Evolutionary conservation across 2,113 vertebrate genomes (phyloP), one percentile per base, ranked within the genome.

Genomic region (Trichechus manatus): DNA sequence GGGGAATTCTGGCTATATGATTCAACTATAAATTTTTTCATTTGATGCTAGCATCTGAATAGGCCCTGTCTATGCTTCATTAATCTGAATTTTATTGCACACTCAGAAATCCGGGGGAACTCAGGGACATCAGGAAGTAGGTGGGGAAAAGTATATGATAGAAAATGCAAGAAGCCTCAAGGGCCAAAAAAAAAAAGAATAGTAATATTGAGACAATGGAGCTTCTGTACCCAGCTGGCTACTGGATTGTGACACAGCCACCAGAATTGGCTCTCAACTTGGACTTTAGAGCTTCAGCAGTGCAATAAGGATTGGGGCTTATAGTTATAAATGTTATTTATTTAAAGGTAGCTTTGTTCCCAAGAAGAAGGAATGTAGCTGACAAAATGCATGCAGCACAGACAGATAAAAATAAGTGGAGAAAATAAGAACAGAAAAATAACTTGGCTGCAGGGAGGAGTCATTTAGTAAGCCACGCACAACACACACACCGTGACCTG

Each of bases 91-190:
- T 79, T 96, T 93, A 82, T 59, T 75, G 9, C 27, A 72, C 85
- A 61, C n/a, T 87, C 50, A 56, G 39, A 90, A 88, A 89, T 79
- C 68, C 83, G 44, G 29, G 72, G 88, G 25, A 86, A 96, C 83
- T 96, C 82, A 64, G 17, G 22, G 36, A 39, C 56, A 27, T 33
- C 74, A 87, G 47, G 47, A 93, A 86, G 31, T 80, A 7, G 36
- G 0, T 19, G 33, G 94, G 89, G 15, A 80, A 88, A 25, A 63
- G 61, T 75, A 23, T 70, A 27, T 50, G 1, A 42, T 0, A 83
- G 0, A 88, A 97, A 91, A 42, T 72, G 8, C 1, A 68, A 50
- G 44, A 42, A 53, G 22, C 42, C 27, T 44, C 42, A 5, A 89
- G 9, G n/a, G 10, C 1, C 33, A 19, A 42, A 19, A 84, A 77